Evolutionary conservation across 2,888 invertebrate species (phyloP).

Genomic region (Harpagoxenus sublaevis): DNA sequence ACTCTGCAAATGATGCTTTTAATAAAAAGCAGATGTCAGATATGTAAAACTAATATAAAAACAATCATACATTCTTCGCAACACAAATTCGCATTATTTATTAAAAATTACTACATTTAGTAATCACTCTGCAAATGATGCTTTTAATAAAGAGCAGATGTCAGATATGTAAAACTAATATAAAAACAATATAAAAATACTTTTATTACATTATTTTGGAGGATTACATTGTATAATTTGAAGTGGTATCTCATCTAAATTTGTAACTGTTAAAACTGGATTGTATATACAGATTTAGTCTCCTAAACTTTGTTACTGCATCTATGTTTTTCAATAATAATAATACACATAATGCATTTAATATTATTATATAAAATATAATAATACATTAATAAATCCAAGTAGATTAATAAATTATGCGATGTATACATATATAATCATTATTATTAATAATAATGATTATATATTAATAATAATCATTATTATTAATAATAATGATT

Average conservation of each 20-base stretch:
- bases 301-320: not conserved
- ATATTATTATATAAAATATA: constrained; percentile 2
- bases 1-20: not conserved
- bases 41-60: not conserved
- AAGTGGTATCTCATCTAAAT: not conserved
- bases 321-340: constrained; percentile 2
- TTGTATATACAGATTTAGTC: not conserved
- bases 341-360: constrained; percentile 14
- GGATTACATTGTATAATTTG: not conserved
- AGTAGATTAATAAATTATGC: not conserved
- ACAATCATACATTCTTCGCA: not conserved
- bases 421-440: constrained; percentile 11
- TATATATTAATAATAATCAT: not conserved
- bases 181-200: constrained; percentile 14
- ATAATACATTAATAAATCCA: not conserved
- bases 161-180: not conserved
- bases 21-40: not conserved
- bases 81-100: constrained; percentile 4
- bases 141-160: not conserved
- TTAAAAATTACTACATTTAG: not conserved
- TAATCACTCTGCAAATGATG: not conserved
- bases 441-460: constrained; percentile 15
- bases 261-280: not conserved
- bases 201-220: not conserved
- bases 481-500: not conserved